Percentiles rank a stretch among this genome's conserved stretches.
These are phyloP conservation scores for Pogona vitticeps DNA, from an alignment of 2,113 vertebrate genomes.

Conservation along the genomic window DNA sequence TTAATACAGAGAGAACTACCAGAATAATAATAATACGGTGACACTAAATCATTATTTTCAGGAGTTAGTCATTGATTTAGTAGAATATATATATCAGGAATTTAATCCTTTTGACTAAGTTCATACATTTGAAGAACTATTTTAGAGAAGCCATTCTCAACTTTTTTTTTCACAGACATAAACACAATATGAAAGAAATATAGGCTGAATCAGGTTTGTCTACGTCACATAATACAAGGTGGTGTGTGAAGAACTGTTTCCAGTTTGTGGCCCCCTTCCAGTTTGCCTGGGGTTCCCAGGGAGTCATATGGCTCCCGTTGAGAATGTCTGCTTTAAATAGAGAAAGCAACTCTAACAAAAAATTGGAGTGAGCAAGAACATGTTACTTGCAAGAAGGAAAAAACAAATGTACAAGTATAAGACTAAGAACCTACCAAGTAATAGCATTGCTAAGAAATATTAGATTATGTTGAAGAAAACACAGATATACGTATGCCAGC, in stretches of 20 bases:
- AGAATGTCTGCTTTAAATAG: no score
- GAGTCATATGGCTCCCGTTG: no score
- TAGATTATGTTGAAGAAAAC: not conserved
- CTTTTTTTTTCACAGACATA: no score
- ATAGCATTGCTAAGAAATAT: not conserved
- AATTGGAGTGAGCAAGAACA: not conserved
- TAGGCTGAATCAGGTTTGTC: no score
- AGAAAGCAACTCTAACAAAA: not conserved
- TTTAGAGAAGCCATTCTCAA: no score
- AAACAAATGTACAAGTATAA: not conserved
- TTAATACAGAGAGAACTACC: conserved; percentile 1
- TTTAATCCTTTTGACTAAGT: not conserved
- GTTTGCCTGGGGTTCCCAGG: no score
- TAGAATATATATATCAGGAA: not conserved
- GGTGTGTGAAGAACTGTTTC: no score
- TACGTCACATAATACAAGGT: no score
- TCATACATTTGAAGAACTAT: not conserved
- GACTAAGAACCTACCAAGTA: not conserved
- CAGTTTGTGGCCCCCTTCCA: no score
- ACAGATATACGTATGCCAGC: not conserved
- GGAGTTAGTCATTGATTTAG: not conserved
- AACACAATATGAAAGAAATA: no score
- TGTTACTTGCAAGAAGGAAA: not conserved
- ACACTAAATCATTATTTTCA: not conserved
- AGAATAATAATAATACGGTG: not conserved